These are phyloP conservation scores for Labeo rohita DNA, from an alignment of 2,113 vertebrate genomes.

Conservation along the genomic window DNA sequence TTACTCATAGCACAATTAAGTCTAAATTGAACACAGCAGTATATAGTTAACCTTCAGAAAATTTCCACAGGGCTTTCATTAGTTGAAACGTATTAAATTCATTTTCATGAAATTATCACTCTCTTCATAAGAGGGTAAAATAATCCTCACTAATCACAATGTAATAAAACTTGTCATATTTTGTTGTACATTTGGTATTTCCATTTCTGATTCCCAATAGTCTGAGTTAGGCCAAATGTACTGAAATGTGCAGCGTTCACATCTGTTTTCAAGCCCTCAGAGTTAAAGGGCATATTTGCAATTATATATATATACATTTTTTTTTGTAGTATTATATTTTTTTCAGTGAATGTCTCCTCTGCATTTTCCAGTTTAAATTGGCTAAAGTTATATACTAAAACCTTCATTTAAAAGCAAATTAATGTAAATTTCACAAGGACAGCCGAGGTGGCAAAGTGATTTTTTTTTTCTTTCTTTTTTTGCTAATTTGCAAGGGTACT, in stretches of 20 bases:
- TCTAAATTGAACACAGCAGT: slow-evolving; percentile 19
- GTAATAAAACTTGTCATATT: slow-evolving; percentile 38
- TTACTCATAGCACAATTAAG: not conserved
- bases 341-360: not conserved
- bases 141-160: slow-evolving; percentile 18
- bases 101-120: slow-evolving; percentile 3
- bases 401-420: slow-evolving; percentile 8
- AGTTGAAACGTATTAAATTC: slow-evolving; percentile 1
- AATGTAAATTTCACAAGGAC: slow-evolving; percentile 9
- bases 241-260: not conserved
- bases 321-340: not conserved
- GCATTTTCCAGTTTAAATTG: not conserved
- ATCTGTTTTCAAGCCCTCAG: slow-evolving; percentile 3
- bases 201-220: slow-evolving; percentile 12
- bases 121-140: slow-evolving; percentile 15
- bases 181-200: slow-evolving; percentile 39
- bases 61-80: slow-evolving; percentile 26
- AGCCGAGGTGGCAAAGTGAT: not conserved
- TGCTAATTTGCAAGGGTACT: not conserved
- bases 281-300: slow-evolving; percentile 15
- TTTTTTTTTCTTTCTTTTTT: not conserved
- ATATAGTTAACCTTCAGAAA: slow-evolving; percentile 25
- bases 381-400: not conserved
- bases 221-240: slow-evolving; percentile 2
- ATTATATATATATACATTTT: not conserved